Percentiles rank a stretch among this genome's conserved stretches.
Evolutionary conservation across 2,797 vertebrate genomes (phyloP).

Genomic region (Sternotherus odoratus): DNA sequence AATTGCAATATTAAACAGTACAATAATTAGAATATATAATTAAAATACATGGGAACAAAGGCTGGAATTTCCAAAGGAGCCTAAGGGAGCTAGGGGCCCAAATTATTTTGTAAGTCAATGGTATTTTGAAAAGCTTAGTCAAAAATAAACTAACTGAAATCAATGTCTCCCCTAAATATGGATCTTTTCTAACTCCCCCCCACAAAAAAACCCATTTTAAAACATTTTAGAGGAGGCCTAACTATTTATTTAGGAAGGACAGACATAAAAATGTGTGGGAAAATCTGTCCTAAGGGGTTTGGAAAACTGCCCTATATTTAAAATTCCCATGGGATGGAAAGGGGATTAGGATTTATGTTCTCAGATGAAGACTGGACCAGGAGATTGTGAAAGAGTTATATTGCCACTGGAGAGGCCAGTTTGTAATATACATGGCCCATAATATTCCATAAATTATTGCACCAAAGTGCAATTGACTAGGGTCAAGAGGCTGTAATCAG

Average conservation of each 20-base stretch:
- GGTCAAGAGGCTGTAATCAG: constrained; percentile 72
- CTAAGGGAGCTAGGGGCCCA: not conserved
- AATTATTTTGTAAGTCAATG: not conserved
- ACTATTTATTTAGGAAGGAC: not conserved
- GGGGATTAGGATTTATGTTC: constrained; percentile 60
- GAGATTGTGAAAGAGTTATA: constrained; percentile 63
- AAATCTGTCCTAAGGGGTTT: not conserved
- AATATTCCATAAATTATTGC: constrained; percentile 68
- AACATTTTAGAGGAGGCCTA: not conserved
- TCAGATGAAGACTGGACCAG: constrained; percentile 35
- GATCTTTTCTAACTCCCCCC: not conserved
- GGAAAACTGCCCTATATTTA: constrained; percentile 2
- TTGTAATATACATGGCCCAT: constrained; percentile 43
- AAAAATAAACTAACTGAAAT: not conserved
- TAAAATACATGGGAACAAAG: not conserved
- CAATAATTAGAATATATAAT: not conserved
- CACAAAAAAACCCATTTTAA: not conserved
- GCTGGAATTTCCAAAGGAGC: not conserved
- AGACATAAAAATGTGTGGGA: not conserved
- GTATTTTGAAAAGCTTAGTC: not conserved
- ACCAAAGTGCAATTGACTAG: constrained; percentile 52
- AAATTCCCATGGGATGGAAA: not conserved
- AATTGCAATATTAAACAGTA: constrained; percentile 4
- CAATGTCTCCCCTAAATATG: not conserved
- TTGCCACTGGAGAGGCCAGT: constrained; percentile 65